These are phyloP conservation scores for Thaumatotibia leucotreta DNA, from an alignment of 1,140 invertebrate genomes.

Conservation along the genomic window DNA sequence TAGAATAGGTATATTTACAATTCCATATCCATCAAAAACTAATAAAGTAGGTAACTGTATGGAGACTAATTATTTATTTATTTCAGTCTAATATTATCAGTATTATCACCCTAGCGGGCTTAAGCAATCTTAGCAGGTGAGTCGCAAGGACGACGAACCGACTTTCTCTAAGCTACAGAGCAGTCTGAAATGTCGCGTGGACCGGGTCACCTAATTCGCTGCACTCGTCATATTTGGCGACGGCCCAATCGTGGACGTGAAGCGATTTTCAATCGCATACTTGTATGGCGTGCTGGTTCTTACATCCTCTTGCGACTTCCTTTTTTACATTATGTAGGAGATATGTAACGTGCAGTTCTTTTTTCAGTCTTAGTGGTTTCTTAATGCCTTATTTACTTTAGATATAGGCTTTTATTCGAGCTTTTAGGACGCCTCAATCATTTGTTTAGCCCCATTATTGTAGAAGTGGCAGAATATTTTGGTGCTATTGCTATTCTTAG, in stretches of 20 bases:
- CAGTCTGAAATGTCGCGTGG: constrained; percentile 37
- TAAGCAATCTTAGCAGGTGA: constrained; percentile 4
- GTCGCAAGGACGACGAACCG: constrained; percentile 41
- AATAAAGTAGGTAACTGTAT: no score
- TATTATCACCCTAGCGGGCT: not conserved
- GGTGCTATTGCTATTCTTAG: no score
- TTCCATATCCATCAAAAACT: no score
- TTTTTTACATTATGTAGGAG: not conserved
- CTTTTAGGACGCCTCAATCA: no score
- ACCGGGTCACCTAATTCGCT: constrained; percentile 53
- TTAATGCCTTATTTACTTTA: not conserved
- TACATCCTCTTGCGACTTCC: constrained; percentile 10
- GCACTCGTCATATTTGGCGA: constrained; percentile 44
- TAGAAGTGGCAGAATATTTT: no score
- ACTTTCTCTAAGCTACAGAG: constrained; percentile 54
- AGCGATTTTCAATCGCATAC: constrained; percentile 16
- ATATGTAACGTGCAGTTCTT: not conserved
- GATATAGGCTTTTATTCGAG: no score
- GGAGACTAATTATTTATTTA: constrained; percentile 48
- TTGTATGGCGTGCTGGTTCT: not conserved
- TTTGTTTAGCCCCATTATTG: no score
- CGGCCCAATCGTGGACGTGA: constrained; percentile 24
- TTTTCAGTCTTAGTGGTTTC: constrained; percentile 20
- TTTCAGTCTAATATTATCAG: not conserved
- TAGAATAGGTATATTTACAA: no score